Base-by-base conservation (phyloP, 2,888 invertebrate genomes). In the Scaptomyza polygonia region DNA sequence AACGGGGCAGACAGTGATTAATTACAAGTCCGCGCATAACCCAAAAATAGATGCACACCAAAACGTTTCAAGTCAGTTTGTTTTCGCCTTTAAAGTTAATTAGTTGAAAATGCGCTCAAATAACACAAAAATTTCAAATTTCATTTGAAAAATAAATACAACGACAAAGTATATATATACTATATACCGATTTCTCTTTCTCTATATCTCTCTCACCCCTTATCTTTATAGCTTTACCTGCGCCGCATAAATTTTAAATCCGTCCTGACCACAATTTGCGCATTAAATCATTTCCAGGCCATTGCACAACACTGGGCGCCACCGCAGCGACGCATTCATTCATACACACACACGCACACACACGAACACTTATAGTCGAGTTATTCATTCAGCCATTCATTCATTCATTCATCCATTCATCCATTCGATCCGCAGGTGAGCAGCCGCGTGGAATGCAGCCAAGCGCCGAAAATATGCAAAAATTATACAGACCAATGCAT, bases 211-310 rank as follows among this genome's bases (percentile, higher is more conserved):
- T 14, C 25, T 21, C 3, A 21, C 11, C 34, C 14, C 34, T 16
- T 7, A n/a, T 47, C 47, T 14, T 16, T 18, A 47, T 47, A 48
- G 55, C 34, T 45, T 78, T 77, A 85, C 83, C 81, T 81, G 81
- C 45, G 67, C 51, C 59, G 63, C 76, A 86, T 84, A 84, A 84
- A 86, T 84, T 84, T 81, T 44, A 78, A 85, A 87, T 81, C 72
- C 77, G 76, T 73, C 73, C 67, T 77, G 73, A 79, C 87, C 85
- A 81, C 86, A 87, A 69, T 79, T 86, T 85, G 83, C 75, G 87
- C 87, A 72, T 86, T 86, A 83, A 86, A 86, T 86, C 87, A 86
- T 86, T 86, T 86, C 86, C 85, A 87, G 84, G 73, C 85, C 85
- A 85, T 85, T 85, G 77, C 81, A 80, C 85, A 78, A 82, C 80